A percentile compares a stretch with the other conserved stretches of the same genome.
These are phyloP conservation scores for Rhinopomastus cyanomelas DNA, from an alignment of 2,113 vertebrate species.

Conservation along the genomic window DNA sequence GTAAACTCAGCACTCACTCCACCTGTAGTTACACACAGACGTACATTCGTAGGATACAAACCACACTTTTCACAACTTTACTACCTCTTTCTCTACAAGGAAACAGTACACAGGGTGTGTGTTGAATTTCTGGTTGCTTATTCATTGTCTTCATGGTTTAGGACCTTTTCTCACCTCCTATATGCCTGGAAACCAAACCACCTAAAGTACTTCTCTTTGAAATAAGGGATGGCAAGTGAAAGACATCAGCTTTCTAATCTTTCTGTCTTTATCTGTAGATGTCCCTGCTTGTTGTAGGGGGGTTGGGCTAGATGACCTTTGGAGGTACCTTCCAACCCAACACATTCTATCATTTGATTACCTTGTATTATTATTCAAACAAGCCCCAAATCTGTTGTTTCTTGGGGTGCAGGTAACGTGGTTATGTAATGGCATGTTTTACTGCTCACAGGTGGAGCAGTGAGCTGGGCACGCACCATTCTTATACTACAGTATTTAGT, in stretches of 20 bases:
- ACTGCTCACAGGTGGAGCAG: neutral
- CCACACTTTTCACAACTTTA: constrained; percentile 20
- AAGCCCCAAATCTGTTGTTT: neutral
- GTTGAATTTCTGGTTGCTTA: neutral
- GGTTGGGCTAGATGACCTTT: too few species aligned
- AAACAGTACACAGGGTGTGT: neutral
- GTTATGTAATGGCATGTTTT: neutral
- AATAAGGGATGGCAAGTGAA: neutral
- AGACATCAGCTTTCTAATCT: neutral
- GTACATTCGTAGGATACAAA: neutral
- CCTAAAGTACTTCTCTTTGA: neutral
- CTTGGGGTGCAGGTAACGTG: neutral
- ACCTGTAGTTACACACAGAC: neutral
- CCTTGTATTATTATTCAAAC: neutral
- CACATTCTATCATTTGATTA: too few species aligned
- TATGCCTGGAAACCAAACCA: neutral
- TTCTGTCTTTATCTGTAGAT: neutral
- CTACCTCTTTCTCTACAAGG: constrained; percentile 53
- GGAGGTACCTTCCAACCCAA: too few species aligned
- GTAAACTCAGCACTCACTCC: neutral
- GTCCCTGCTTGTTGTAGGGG: too few species aligned
- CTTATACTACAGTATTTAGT: neutral
- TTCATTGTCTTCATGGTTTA: neutral
- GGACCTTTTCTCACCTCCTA: neutral
- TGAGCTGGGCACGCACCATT: neutral